Conservation (phyloP, 2,113 vertebrate species). For the Nannobrachium achirus region DNA sequence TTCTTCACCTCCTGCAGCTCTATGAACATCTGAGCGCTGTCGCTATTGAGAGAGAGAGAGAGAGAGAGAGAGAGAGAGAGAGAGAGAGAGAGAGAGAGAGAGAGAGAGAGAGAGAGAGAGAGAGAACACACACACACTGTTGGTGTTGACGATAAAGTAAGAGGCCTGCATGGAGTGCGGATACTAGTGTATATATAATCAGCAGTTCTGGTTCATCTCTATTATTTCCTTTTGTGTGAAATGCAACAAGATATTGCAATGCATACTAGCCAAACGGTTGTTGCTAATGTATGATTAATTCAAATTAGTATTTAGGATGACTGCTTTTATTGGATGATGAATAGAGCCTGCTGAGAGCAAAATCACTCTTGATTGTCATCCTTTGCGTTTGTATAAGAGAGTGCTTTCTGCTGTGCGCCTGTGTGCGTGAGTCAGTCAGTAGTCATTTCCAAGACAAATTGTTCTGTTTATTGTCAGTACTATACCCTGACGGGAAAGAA, state of each 20-base stretch:
- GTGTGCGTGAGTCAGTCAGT: conserved; percentile 27
- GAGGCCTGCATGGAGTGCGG: too few relatives aligned
- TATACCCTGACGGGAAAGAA: conserved; percentile 50
- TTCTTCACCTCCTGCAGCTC: conserved; percentile 26
- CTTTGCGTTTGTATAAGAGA: background rate
- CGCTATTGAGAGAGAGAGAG: background rate
- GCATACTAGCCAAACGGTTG: background rate
- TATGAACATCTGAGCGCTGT: conserved; percentile 27
- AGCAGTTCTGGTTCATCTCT: background rate
- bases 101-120: background rate
- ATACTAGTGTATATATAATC: background rate
- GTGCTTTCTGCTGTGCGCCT: background rate
- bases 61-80: background rate
- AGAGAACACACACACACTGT: background rate
- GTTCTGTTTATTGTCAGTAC: conserved; percentile 48
- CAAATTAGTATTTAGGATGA: background rate
- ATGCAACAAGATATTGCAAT: conserved; percentile 4
- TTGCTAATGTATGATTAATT: background rate
- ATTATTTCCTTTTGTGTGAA: conserved; percentile 29
- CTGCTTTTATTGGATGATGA: background rate
- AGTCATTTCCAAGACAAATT: conserved; percentile 61
- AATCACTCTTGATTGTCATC: too few relatives aligned
- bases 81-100: background rate
- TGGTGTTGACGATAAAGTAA: background rate
- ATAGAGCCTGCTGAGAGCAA: too few relatives aligned